These are phyloP conservation scores for Resseliella maxima DNA, from an alignment of 2,888 invertebrate species.

Conservation along the genomic window DNA sequence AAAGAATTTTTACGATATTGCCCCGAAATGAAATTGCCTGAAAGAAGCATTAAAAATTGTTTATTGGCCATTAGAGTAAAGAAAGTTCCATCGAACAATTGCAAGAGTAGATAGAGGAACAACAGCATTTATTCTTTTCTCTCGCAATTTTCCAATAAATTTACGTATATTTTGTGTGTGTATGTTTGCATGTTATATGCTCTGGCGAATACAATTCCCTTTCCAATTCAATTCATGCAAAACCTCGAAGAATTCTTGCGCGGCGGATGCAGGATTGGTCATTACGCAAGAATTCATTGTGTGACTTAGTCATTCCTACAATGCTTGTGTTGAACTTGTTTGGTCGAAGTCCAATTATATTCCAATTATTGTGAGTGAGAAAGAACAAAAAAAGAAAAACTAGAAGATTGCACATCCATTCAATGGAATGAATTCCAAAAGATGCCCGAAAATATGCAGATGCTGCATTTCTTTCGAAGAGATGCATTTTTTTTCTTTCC, in stretches of 20 bases:
- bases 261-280: neutral
- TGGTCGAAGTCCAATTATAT: conserved; percentile 21
- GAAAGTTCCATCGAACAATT: conserved; percentile 47
- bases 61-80: conserved; percentile 59
- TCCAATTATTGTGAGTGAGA: neutral
- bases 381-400: neutral
- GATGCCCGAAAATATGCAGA: conserved; percentile 17
- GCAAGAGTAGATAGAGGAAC: neutral
- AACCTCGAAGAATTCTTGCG: neutral
- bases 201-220: neutral
- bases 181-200: too few species aligned
- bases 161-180: conserved; percentile 20
- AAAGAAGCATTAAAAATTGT: conserved; percentile 60
- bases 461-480: conserved; percentile 15
- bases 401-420: neutral
- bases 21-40: conserved; percentile 60
- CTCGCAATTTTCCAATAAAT: conserved; percentile 51
- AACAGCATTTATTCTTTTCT: neutral
- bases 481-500: neutral
- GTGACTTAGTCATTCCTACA: neutral
- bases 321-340: neutral
- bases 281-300: neutral
- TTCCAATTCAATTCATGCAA: neutral
- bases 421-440: neutral
- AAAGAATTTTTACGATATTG: conserved; percentile 60